phyloP scores from a whole-genome alignment of 2,888 invertebrate species.

The Bellardia bayeri region DNA sequence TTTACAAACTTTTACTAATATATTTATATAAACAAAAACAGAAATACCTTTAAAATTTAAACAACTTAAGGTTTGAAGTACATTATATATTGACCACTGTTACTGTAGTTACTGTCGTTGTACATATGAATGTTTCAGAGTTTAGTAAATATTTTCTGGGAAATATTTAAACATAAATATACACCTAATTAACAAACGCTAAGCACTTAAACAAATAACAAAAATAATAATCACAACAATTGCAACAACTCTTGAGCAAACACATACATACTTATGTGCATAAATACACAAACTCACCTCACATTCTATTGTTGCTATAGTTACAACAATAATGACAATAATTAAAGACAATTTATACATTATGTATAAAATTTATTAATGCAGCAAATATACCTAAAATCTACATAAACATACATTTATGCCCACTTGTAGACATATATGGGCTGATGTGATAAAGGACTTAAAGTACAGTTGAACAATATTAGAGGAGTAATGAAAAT shows the following conservation, averaged over 20 bases:
- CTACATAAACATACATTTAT: conserved; percentile 9
- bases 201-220: conserved; percentile 63
- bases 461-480: conserved; percentile 6
- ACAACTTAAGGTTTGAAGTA: not conserved
- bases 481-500: not conserved
- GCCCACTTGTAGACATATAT: too few relatives aligned
- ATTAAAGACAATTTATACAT: conserved; percentile 69
- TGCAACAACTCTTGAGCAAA: conserved; percentile 56
- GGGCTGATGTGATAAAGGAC: not conserved
- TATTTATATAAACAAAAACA: too few relatives aligned
- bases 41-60: too few relatives aligned
- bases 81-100: not conserved
- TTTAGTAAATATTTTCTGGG: conserved; percentile 49
- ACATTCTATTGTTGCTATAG: not conserved
- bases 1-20: too few relatives aligned
- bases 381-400: conserved; percentile 56
- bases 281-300: not conserved
- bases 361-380: conserved; percentile 66
- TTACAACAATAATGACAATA: conserved; percentile 38
- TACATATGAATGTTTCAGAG: conserved; percentile 12
- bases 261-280: not conserved
- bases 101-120: not conserved
- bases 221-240: conserved; percentile 54
- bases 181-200: conserved; percentile 69
- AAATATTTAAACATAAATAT: conserved; percentile 55